Evolutionary conservation across 2,113 vertebrate species (phyloP), one percentile per base, ranked within the genome.

Genomic region (Mesitornis unicolor): DNA sequence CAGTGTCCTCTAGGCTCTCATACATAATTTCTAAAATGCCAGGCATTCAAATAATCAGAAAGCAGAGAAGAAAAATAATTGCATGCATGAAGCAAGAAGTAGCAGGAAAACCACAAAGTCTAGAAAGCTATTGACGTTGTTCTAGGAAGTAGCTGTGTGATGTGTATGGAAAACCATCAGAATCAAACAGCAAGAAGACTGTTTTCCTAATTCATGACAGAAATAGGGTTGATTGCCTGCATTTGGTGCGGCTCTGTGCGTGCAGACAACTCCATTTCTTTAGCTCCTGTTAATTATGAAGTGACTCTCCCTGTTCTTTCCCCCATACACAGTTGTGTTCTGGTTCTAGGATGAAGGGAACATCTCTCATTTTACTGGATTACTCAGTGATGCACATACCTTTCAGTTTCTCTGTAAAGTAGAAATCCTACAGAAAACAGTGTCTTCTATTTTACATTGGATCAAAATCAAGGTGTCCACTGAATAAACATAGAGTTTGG

Each of bases 241-340:
- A 48, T 74, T 53, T 82, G 16, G 29, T 84, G 20, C 43, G 43
- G 24, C 18, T 90, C 75, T 83, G 16, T 60, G 33, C 5, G 2
- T 38, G 14, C 38, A 63, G 67, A 54, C 42, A 12, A 71, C 7
- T 67, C 18, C 18, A 16, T 29, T 76, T 35, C 38, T 36, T 60
- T 47, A 71, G 24, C 7, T 69, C 12, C 42, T 69, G 36, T 35
- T 89, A 54, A 25, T 67, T 74, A 25, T 45, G 33, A 67, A 25
- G 13, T 0, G 0, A 38, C 12, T 73, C 14, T 65, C 25, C 11
- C 19, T 70, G 56, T 9, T 83, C 60, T 57, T 65, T 18, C 4
- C 20, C 36, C 28, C 38, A 16, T 54, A 50, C 3, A 5, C 17
- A 26, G 11, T 3, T 71, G 35, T 8, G 17, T 95, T 91, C 38